Evolutionary conservation across 1,140 invertebrate genomes (phyloP).

Genomic region (Andricus grossulariae): DNA sequence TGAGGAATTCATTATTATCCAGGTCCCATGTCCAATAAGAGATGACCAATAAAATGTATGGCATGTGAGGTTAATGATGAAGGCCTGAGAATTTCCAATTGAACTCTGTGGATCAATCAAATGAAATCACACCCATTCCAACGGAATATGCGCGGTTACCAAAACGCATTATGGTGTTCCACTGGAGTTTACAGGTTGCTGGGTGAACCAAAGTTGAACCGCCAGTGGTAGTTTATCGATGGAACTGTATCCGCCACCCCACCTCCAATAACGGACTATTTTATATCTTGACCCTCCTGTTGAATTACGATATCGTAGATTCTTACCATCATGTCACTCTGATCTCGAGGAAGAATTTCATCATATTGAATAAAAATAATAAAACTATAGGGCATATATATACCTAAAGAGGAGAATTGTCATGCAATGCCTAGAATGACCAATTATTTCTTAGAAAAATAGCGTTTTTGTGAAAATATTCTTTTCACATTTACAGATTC

Average conservation of each 20-base stretch:
- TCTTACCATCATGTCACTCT: neutral
- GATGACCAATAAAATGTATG: no score
- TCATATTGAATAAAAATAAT: neutral
- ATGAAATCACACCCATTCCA: neutral
- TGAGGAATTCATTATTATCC: no score
- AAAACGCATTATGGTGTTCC: neutral
- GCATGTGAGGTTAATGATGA: neutral
- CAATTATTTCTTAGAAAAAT: slow-evolving; percentile 2
- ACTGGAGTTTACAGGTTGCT: slow-evolving; percentile 3
- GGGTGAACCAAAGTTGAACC: neutral
- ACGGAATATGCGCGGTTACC: neutral
- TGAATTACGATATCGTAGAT: neutral
- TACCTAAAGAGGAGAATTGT: neutral
- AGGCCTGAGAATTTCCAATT: neutral
- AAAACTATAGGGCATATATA: neutral
- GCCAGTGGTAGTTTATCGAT: slow-evolving; percentile 4
- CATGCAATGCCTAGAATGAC: neutral
- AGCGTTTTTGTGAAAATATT: no score
- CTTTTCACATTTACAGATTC: no score
- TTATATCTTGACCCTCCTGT: slow-evolving; percentile 1
- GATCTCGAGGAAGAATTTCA: neutral
- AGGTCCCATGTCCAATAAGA: no score
- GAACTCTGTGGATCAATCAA: neutral
- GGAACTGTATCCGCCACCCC: neutral
- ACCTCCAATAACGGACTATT: neutral